Percentiles rank a stretch among this genome's conserved stretches.
phyloP scores from a whole-genome alignment of 1,140 invertebrate species.

The Temnothorax longispinosus region DNA sequence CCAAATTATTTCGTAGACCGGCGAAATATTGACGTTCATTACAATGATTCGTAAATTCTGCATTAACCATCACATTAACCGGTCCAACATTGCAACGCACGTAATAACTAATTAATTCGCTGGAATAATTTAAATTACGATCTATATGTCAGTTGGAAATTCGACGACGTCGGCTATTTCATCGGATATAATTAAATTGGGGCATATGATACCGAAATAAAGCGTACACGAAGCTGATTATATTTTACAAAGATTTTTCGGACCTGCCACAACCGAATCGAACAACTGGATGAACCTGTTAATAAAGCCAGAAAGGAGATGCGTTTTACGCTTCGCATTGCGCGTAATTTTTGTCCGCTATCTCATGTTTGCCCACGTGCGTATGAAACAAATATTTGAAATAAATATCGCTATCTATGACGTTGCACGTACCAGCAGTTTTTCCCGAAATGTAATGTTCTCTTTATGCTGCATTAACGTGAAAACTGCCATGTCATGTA shows the following conservation, averaged over 20 bases:
- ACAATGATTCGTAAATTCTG: conserved; percentile 50
- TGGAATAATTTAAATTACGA: conserved; percentile 54
- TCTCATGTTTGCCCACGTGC: background rate
- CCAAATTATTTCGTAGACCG: background rate
- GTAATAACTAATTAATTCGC: conserved; percentile 56
- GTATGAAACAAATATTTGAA: conserved; percentile 50
- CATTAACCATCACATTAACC: conserved; percentile 44
- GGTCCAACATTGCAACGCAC: background rate
- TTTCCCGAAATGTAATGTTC: conserved; percentile 4
- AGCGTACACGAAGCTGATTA: background rate
- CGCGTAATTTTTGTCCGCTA: conserved; percentile 25
- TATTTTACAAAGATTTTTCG: conserved; percentile 30
- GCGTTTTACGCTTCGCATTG: conserved; percentile 17
- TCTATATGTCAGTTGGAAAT: conserved; percentile 42
- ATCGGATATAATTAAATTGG: conserved; percentile 39
- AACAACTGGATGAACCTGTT: background rate
- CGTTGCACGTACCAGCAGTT: background rate
- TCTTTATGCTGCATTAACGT: background rate
- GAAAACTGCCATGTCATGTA: background rate
- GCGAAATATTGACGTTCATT: conserved; percentile 17
- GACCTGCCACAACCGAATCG: background rate
- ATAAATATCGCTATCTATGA: conserved; percentile 27
- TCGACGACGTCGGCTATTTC: conserved; percentile 33
- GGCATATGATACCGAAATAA: conserved; percentile 11
- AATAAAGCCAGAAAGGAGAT: conserved; percentile 45